phyloP scores from a whole-genome alignment of 2,113 vertebrate species.

The Butorides virescens region DNA sequence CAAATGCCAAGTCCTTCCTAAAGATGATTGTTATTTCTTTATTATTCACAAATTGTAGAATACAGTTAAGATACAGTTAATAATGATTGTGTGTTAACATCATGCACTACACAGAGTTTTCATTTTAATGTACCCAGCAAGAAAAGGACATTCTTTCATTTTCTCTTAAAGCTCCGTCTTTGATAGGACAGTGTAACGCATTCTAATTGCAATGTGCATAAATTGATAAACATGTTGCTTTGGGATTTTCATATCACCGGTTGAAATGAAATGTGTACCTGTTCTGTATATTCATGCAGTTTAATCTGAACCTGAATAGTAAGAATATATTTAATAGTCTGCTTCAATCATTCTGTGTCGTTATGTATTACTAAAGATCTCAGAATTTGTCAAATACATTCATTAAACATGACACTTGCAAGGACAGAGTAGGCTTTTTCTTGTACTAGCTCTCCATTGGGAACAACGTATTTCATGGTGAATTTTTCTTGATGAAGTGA shows the following conservation, averaged over 20 bases:
- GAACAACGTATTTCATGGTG: constrained; percentile 30
- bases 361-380: constrained; percentile 47
- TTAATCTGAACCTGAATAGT: constrained; percentile 15
- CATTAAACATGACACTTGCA: constrained; percentile 59
- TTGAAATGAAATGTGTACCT: not conserved
- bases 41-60: not conserved
- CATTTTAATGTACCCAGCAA: not conserved
- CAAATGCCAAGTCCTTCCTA: not conserved
- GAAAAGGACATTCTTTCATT: not conserved
- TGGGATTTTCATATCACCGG: not conserved
- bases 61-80: not conserved
- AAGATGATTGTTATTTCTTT: not conserved
- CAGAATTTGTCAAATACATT: constrained; percentile 55
- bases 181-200: not conserved
- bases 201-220: not conserved
- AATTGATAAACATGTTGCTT: not conserved
- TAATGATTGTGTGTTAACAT: not conserved
- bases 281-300: not conserved
- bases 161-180: not conserved
- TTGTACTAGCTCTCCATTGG: constrained; percentile 37
- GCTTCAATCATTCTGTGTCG: not conserved
- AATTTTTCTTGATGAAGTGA: constrained; percentile 35
- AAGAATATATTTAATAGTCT: constrained; percentile 38
- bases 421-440: not conserved
- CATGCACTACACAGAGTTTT: not conserved